A percentile compares a stretch with the other conserved stretches of the same genome.
Evolutionary conservation across 2,888 invertebrate genomes (phyloP).

Genomic region (Erynnis tages): DNA sequence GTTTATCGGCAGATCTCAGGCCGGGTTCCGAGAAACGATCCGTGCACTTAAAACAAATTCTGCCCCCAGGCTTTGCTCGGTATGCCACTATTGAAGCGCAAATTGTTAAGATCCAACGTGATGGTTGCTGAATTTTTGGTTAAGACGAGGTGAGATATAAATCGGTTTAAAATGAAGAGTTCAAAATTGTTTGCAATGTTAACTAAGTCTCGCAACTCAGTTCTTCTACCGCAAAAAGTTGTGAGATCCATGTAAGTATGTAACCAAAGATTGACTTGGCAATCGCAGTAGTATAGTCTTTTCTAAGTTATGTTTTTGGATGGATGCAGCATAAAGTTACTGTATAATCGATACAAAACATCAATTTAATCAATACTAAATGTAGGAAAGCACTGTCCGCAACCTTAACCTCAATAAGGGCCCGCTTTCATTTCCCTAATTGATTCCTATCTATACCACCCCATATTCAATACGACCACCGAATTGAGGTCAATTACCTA

Average conservation of each 20-base stretch:
- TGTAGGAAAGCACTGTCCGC: neutral
- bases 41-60: slow-evolving; percentile 3
- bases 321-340: too few species aligned
- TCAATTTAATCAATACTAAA: too few species aligned
- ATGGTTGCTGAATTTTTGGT: neutral
- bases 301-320: too few species aligned
- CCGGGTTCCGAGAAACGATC: slow-evolving; percentile 7
- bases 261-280: too few species aligned
- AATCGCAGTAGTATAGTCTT: too few species aligned
- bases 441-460: slow-evolving; percentile 5
- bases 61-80: neutral
- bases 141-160: neutral
- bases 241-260: too few species aligned
- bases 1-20: slow-evolving; percentile 14
- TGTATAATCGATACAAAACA: too few species aligned
- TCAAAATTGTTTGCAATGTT: too few species aligned
- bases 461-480: neutral
- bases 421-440: slow-evolving; percentile 6
- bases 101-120: neutral
- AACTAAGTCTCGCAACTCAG: too few species aligned
- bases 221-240: too few species aligned
- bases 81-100: neutral
- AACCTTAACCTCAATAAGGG: slow-evolving; percentile 8
- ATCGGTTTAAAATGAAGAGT: too few species aligned
- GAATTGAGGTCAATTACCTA: slow-evolving; percentile 10